phyloP scores from a whole-genome alignment of 2,113 vertebrate genomes.

The Sclerurus mexicanus region DNA sequence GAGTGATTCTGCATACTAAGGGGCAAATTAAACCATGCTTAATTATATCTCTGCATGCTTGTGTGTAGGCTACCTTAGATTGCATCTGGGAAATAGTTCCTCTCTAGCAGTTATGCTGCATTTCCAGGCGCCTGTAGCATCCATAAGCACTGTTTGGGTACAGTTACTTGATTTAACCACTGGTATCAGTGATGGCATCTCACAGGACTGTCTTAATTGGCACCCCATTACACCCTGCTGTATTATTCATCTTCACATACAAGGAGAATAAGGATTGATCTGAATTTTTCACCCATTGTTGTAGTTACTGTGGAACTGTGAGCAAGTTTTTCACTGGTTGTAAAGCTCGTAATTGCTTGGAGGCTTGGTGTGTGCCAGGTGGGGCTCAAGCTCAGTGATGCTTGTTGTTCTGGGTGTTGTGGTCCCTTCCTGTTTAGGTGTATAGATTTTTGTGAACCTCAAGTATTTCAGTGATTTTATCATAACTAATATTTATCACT shows the following conservation, averaged over 20 bases:
- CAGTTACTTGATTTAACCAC: neutral
- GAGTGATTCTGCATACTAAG: neutral
- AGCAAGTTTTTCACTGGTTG: neutral
- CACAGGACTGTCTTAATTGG: neutral
- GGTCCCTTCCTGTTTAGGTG: neutral
- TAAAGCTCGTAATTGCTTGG: neutral
- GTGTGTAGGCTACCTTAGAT: neutral
- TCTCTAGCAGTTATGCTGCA: neutral
- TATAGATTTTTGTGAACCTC: neutral
- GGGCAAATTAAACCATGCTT: neutral
- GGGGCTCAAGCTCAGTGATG: neutral
- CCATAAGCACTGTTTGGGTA: neutral
- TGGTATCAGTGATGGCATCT: neutral
- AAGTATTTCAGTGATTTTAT: neutral
- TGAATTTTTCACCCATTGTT: neutral
- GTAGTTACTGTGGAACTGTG: neutral
- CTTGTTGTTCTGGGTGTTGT: neutral
- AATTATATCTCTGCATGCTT: neutral
- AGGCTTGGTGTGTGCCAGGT: neutral
- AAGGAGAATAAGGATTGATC: neutral
- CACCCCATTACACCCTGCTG: neutral
- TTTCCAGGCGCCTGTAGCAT: neutral
- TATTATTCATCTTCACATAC: neutral
- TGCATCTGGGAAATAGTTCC: neutral
- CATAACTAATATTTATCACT: neutral